Conservation (phyloP, 2,797 vertebrate genomes). For the Podarcis siculus region DNA sequence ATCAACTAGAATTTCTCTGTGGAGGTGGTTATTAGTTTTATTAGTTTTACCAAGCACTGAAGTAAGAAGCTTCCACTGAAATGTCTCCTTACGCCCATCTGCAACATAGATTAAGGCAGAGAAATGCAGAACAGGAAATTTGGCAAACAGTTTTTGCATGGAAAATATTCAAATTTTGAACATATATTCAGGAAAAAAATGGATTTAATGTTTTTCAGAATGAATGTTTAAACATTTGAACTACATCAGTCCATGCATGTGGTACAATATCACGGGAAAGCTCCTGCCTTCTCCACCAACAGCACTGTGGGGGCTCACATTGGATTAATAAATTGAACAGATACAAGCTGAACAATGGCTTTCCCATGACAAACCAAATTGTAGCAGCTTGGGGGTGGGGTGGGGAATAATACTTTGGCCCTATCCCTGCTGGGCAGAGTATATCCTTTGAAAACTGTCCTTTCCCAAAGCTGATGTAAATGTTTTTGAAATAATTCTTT, state of each 20-base stretch:
- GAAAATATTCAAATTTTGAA: not conserved
- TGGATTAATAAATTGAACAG: not conserved
- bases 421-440: not conserved
- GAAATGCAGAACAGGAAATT: not conserved
- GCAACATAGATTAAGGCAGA: conserved; percentile 22
- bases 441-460: not conserved
- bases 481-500: no score
- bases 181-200: not conserved
- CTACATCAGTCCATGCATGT: not conserved
- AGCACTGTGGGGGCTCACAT: no score
- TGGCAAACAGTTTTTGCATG: not conserved
- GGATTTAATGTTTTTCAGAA: not conserved
- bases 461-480: no score
- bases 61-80: conserved; percentile 57
- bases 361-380: not conserved
- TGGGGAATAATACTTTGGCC: not conserved
- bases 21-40: conserved; percentile 65
- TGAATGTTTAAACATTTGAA: not conserved
- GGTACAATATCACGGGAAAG: not conserved
- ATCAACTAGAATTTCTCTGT: conserved; percentile 69
- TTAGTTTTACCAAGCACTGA: conserved; percentile 54
- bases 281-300: not conserved
- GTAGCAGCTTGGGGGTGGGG: no score
- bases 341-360: not conserved
- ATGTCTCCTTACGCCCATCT: conserved; percentile 16